A percentile compares a stretch with the other conserved stretches of the same genome.
Conservation (phyloP, 2,113 vertebrate species). For the Pao palembangensis region DNA sequence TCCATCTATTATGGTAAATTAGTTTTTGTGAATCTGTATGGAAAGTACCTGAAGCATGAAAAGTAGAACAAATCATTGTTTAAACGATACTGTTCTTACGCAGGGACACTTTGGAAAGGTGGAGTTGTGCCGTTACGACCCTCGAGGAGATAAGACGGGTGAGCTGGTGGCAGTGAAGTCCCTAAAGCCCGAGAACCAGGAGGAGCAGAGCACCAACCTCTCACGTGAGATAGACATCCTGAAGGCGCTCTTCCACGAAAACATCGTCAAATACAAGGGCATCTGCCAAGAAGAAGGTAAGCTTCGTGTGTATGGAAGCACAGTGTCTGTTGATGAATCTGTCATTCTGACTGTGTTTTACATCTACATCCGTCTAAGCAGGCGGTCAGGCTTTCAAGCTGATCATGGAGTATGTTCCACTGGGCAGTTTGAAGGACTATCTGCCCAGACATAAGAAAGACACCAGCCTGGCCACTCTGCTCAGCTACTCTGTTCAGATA, state of each 20-base stretch:
- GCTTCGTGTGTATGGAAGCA: background rate
- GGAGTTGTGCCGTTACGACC: constrained; percentile 93
- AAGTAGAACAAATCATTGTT: too few species aligned
- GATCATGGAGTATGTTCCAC: constrained; percentile 97
- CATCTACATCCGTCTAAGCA: constrained; percentile 41
- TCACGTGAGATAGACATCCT: constrained; percentile 92
- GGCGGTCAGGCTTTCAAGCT: constrained; percentile 91
- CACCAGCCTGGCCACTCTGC: constrained; percentile 81
- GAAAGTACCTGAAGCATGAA: too few species aligned
- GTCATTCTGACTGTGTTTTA: background rate
- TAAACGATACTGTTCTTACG: background rate
- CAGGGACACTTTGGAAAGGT: constrained; percentile 98
- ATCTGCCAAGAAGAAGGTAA: constrained; percentile 94
- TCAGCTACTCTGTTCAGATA: constrained; percentile 90
- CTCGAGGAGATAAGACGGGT: constrained; percentile 89
- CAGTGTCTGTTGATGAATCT: background rate
- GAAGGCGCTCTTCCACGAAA: constrained; percentile 92
- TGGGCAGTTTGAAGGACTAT: constrained; percentile 95
- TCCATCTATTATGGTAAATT: too few species aligned
- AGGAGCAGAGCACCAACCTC: constrained; percentile 89
- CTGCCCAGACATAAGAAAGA: constrained; percentile 85
- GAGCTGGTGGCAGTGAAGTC: constrained; percentile 98
- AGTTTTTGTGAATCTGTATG: too few species aligned
- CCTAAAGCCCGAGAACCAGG: constrained; percentile 87
- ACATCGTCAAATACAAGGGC: constrained; percentile 98